Percentiles rank a stretch among this genome's conserved stretches.
Conservation (phyloP, 2,888 invertebrate species). For the Cistogaster globosa region DNA sequence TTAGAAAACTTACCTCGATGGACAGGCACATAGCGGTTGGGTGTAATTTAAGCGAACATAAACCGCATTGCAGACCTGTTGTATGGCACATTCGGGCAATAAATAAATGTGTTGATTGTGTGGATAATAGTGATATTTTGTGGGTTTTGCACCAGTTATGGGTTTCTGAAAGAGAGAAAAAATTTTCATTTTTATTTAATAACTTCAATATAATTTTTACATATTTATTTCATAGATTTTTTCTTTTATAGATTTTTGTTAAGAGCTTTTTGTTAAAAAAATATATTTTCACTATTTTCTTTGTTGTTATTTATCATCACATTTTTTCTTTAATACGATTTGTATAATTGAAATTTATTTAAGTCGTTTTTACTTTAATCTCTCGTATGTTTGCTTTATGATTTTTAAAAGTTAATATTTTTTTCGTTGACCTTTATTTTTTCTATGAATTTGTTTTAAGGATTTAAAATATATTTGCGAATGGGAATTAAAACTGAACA, state of each 20-base stretch:
- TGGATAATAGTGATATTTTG: constrained; percentile 96
- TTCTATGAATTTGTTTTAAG: too few relatives aligned
- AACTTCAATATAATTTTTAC: constrained; percentile 21
- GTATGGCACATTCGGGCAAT: constrained; percentile 96
- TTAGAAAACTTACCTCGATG: constrained; percentile 85
- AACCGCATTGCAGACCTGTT: constrained; percentile 96
- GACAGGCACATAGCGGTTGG: constrained; percentile 95
- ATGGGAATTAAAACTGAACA: too few relatives aligned
- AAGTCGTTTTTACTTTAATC: too few relatives aligned
- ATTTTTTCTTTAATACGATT: too few relatives aligned
- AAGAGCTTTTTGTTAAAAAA: not conserved
- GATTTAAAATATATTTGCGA: too few relatives aligned
- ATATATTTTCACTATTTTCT: too few relatives aligned
- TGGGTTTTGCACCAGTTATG: constrained; percentile 91
- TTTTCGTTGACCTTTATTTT: too few relatives aligned
- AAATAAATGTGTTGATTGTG: constrained; percentile 96
- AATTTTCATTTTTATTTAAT: constrained; percentile 45
- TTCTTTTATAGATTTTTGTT: not conserved
- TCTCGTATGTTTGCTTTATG: too few relatives aligned
- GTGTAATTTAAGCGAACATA: constrained; percentile 96
- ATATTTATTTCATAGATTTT: too few relatives aligned
- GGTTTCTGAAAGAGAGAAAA: constrained; percentile 86
- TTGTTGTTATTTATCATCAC: too few relatives aligned
- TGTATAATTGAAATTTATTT: too few relatives aligned
- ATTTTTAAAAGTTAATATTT: too few relatives aligned